Evolutionary conservation across 2,797 vertebrate species (phyloP).

Genomic region (Acipenser oxyrinchus): DNA sequence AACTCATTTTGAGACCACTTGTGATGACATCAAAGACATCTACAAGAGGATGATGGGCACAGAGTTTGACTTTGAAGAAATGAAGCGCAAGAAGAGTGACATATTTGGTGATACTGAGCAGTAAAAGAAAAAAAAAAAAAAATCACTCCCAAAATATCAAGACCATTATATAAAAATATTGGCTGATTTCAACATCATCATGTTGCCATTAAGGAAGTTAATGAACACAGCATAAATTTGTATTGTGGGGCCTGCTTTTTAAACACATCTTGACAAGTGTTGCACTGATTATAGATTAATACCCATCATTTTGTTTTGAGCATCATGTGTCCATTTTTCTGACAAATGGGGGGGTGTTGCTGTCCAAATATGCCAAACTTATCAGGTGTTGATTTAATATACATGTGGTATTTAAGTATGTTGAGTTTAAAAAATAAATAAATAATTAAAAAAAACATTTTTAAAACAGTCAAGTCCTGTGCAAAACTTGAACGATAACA

Average conservation of each 20-base stretch:
- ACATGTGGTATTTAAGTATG: slow-evolving; percentile 30
- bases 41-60: slow-evolving; percentile 91
- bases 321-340: slow-evolving; percentile 56
- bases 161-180: slow-evolving; percentile 42
- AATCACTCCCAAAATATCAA: slow-evolving; percentile 25
- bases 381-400: no score
- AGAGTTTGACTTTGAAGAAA: slow-evolving; percentile 96
- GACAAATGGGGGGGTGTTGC: slow-evolving; percentile 48
- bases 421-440: slow-evolving; percentile 19
- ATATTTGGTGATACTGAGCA: slow-evolving; percentile 84
- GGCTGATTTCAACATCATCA: slow-evolving; percentile 45
- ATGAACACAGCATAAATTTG: slow-evolving; percentile 65
- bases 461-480: slow-evolving; percentile 10
- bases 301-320: slow-evolving; percentile 45
- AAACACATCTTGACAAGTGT: slow-evolving; percentile 63
- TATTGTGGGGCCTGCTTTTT: slow-evolving; percentile 77
- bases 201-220: slow-evolving; percentile 55
- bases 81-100: slow-evolving; percentile 92
- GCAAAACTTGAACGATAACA: slow-evolving; percentile 7
- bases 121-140: slow-evolving; percentile 28
- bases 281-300: slow-evolving; percentile 62
- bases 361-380: slow-evolving; percentile 72
- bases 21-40: slow-evolving; percentile 96
- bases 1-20: slow-evolving; percentile 98
- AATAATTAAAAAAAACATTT: slow-evolving; percentile 21